Percentiles rank a stretch among this genome's conserved stretches.
Evolutionary conservation across 37 sponge, comb jelly and placozoan genomes (phyloP).

Genomic region (Geodia barretti): DNA sequence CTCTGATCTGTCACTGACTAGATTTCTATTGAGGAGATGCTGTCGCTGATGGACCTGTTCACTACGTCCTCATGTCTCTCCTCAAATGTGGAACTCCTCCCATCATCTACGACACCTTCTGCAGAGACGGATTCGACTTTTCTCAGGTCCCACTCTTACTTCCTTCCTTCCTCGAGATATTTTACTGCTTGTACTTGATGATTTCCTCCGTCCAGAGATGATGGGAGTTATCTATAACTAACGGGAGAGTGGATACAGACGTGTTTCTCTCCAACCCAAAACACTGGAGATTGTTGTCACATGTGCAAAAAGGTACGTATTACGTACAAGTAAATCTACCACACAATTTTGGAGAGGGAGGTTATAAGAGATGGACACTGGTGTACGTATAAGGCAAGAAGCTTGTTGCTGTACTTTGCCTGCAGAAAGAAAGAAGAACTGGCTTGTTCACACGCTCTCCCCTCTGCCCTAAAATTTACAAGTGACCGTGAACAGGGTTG

Average conservation of each 20-base stretch:
- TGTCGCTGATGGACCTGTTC: slow-evolving; percentile 70
- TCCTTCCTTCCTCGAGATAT: background rate
- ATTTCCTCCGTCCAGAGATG: slow-evolving; percentile 50
- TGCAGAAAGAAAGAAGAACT: too few relatives aligned
- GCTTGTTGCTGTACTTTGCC: too few relatives aligned
- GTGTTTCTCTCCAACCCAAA: slow-evolving; percentile 82
- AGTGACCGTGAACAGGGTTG: too few relatives aligned
- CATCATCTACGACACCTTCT: slow-evolving; percentile 81
- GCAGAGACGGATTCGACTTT: slow-evolving; percentile 85
- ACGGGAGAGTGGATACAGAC: slow-evolving; percentile 73
- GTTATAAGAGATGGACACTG: too few relatives aligned
- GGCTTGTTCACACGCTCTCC: too few relatives aligned
- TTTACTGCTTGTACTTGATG: background rate
- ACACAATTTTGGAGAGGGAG: too few relatives aligned
- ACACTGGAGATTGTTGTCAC: slow-evolving; percentile 15
- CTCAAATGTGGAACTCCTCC: slow-evolving; percentile 81
- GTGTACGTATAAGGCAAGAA: too few relatives aligned
- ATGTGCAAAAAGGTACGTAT: slow-evolving; percentile 74
- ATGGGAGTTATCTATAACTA: slow-evolving; percentile 84
- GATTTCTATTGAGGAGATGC: slow-evolving; percentile 97
- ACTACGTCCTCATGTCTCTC: slow-evolving; percentile 67
- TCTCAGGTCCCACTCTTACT: background rate
- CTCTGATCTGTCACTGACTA: background rate
- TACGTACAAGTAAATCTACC: slow-evolving; percentile 5
- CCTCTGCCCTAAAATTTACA: too few relatives aligned